Conservation (phyloP, 1,140 invertebrate species). For the Ostrea edulis region DNA sequence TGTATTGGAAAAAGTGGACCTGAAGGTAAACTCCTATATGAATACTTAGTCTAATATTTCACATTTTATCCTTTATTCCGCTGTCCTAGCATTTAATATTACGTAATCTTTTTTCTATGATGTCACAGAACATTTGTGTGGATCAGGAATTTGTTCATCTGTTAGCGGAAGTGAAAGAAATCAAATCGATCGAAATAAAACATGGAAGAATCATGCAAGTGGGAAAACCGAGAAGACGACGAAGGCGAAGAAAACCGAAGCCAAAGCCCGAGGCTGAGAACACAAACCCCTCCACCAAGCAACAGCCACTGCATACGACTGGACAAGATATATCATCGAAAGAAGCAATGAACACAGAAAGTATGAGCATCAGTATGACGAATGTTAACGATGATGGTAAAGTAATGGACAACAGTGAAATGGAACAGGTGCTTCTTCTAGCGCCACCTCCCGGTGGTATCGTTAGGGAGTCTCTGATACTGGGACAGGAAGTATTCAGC, state of each 20-base stretch:
- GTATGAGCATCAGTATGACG: not conserved
- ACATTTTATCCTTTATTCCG: not conserved
- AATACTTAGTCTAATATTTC: not conserved
- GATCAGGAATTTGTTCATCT: constrained; percentile 47
- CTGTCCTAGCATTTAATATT: too few relatives aligned
- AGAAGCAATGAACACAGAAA: not conserved
- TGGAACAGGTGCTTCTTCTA: not conserved
- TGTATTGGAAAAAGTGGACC: constrained; percentile 53
- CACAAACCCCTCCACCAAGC: not conserved
- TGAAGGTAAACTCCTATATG: constrained; percentile 43
- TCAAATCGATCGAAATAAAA: constrained; percentile 40
- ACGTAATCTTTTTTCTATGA: not conserved
- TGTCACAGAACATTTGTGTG: constrained; percentile 47
- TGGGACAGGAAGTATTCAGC: not conserved
- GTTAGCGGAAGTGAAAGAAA: constrained; percentile 43
- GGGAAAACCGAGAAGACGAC: constrained; percentile 38
- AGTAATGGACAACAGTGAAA: not conserved
- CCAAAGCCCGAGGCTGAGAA: not conserved
- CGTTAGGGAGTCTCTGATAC: not conserved
- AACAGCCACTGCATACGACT: not conserved
- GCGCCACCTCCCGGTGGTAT: not conserved
- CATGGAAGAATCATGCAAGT: constrained; percentile 47
- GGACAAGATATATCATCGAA: not conserved
- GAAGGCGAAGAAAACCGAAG: constrained; percentile 19
- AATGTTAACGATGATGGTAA: not conserved